phyloP scores from a whole-genome alignment of 2,797 vertebrate genomes.

The Loris lydekkerianus region DNA sequence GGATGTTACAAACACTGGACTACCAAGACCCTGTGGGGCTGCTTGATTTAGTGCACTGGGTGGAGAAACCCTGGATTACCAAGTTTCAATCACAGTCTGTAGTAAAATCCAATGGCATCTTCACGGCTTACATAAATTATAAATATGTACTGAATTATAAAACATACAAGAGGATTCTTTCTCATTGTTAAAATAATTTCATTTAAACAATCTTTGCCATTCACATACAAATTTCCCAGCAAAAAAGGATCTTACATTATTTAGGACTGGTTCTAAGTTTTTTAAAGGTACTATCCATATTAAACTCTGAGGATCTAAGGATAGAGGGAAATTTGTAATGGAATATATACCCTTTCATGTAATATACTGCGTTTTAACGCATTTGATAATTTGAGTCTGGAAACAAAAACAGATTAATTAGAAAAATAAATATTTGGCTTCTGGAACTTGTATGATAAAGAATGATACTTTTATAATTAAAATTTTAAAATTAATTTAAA shows the following conservation, averaged over 20 bases:
- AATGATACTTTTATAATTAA: not conserved
- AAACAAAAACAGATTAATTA: conserved; percentile 57
- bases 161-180: conserved; percentile 78
- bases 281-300: conserved; percentile 52
- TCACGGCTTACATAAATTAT: conserved; percentile 90
- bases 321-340: conserved; percentile 54
- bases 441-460: conserved; percentile 37
- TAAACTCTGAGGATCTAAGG: conserved; percentile 51
- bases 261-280: conserved; percentile 63
- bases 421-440: conserved; percentile 64
- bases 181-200: conserved; percentile 76
- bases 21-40: conserved; percentile 86
- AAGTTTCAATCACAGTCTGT: conserved; percentile 90
- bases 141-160: conserved; percentile 85
- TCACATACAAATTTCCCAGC: conserved; percentile 67
- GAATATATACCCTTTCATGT: conserved; percentile 39
- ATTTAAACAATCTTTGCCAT: conserved; percentile 55
- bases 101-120: conserved; percentile 89
- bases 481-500: not conserved
- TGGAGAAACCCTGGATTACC: conserved; percentile 89
- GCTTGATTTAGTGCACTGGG: conserved; percentile 89
- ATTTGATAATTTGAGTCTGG: conserved; percentile 42
- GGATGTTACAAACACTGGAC: conserved; percentile 85
- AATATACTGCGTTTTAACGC: conserved; percentile 14
- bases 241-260: conserved; percentile 58